Base-by-base conservation (phyloP, 2,888 invertebrate species). In the Chironomus riparius region DNA sequence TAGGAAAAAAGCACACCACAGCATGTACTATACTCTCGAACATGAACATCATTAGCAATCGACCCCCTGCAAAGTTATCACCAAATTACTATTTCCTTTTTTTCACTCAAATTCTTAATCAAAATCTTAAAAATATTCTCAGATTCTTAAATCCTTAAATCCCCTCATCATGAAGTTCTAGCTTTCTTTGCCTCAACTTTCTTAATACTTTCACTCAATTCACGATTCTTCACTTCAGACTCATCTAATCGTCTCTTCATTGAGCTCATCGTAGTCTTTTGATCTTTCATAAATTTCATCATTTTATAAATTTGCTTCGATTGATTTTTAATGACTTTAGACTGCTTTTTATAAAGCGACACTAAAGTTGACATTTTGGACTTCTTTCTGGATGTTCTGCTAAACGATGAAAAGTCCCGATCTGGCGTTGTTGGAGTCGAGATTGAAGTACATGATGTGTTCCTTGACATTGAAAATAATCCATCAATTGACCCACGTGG, bases 191-290 rank as follows among this genome's bases (percentile, higher is more conserved):
- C 21, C 48, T 74, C 68, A 18, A 74, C 12, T 18, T 68, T 47
- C 7, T 48, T 65, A 5, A 74, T 68, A 18, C 47, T 74, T 4
- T 65, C 78, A 0, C 85, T 85, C 1, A 87, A 77, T 74, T 86
- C 86, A 12, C 82, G 85, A 80, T 86, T 87, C 79, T 90, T 91
- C 56, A 90, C 88, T 77, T 91, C 90, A 82, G 89, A 89, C 77
- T 91, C 92, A 79, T 92, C 92, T 1, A 92, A 86, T 68, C 91
- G 90, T 73, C 90, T 89, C 81, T 90, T 91, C 76, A 93, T 83
- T 61, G 65, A 65, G 12, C 12, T 65, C 24, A 65, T 4, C 12
- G 22, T 24, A n/a, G 24, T 2, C 24, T 21, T 18, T 22, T 65
- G 65, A 21, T 92, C 92, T 0, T 88, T 85, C 56, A 90, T 83